Evolutionary conservation across 1,140 invertebrate genomes (phyloP), one percentile per base, ranked within the genome.

Genomic region (Neodiprion fabricii): DNA sequence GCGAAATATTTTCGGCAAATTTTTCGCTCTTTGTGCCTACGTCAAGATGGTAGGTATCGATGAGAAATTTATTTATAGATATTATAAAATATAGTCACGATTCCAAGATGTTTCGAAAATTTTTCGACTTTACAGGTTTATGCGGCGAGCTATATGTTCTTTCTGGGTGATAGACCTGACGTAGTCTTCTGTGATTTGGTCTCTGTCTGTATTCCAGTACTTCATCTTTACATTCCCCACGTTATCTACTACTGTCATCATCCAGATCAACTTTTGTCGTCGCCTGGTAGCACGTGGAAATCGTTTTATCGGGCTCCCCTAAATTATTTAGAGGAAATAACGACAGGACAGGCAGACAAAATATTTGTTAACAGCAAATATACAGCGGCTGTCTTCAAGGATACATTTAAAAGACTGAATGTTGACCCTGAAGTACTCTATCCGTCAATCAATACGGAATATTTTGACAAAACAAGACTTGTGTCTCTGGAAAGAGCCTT

Each of bases 161-260:
- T 87, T 53, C 90, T 47, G 85, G 82, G 85, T 1, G 86, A 92
- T 72, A 85, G 92, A 71, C 92, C 94, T 3, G 95, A 98, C 83
- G 85, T 99, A 10, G 92, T 98, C 50, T 94, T 99, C 80, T 97
- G 96, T 85, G 98, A 99, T 90, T 91, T 97, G 77, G 95, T 99
- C 28, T 97, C 96, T 7, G 89, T 93, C 10, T 95, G 95, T 78
- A 93, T 98, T 82, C 96, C 96, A 7, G 88, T 97, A 78, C 85
- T 98, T n/a, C 93, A 93, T 79, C 81, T 95, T 79, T 90, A 91
- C 67, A 84, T 89, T 73, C 91, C 92, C 74, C 89, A 92, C 80
- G 90, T 99, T 12, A 85, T 99, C 8, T 99, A 98, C 88, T 99
- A 99, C 82, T 99, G 98, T 81, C 99, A 99, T 89, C 97, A 97